Percentiles rank a stretch among this genome's conserved stretches.
Evolutionary conservation across 2,113 vertebrate species (phyloP).

Genomic region (Grantiella picta): DNA sequence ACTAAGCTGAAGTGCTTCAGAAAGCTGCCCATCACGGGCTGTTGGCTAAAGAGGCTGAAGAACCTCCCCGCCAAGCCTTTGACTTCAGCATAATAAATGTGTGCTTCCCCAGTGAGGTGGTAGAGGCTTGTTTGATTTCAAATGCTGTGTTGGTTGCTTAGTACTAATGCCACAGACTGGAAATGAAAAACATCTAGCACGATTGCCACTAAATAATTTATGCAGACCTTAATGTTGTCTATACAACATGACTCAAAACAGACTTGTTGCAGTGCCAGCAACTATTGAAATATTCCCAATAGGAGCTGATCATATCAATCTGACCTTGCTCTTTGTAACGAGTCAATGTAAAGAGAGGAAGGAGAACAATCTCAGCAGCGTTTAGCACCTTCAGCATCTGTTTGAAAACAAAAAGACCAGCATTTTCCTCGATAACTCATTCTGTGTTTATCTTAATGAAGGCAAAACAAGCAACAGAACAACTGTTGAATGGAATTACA

Average conservation of each 20-base stretch:
- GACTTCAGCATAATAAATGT: background rate
- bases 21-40: background rate
- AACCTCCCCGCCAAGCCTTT: background rate
- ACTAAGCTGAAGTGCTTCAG: background rate
- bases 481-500: slow-evolving; percentile 64
- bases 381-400: slow-evolving; percentile 72
- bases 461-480: slow-evolving; percentile 62
- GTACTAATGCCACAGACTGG: slow-evolving; percentile 24
- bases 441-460: slow-evolving; percentile 68
- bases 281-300: slow-evolving; percentile 49
- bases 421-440: slow-evolving; percentile 58
- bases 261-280: slow-evolving; percentile 42
- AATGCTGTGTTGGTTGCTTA: background rate
- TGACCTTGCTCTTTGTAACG: slow-evolving; percentile 52
- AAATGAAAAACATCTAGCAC: slow-evolving; percentile 52
- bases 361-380: slow-evolving; percentile 48
- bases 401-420: slow-evolving; percentile 68
- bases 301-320: slow-evolving; percentile 54
- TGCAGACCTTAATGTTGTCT: slow-evolving; percentile 64
- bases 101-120: background rate
- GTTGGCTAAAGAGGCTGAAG: background rate
- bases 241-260: slow-evolving; percentile 33
- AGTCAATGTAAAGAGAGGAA: slow-evolving; percentile 48
- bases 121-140: slow-evolving; percentile 7
- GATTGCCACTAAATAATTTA: slow-evolving; percentile 65